Percentiles rank a stretch among this genome's conserved stretches.
These are phyloP conservation scores for Ornithoptera priamus DNA, from an alignment of 2,888 invertebrate species.

Conservation along the genomic window DNA sequence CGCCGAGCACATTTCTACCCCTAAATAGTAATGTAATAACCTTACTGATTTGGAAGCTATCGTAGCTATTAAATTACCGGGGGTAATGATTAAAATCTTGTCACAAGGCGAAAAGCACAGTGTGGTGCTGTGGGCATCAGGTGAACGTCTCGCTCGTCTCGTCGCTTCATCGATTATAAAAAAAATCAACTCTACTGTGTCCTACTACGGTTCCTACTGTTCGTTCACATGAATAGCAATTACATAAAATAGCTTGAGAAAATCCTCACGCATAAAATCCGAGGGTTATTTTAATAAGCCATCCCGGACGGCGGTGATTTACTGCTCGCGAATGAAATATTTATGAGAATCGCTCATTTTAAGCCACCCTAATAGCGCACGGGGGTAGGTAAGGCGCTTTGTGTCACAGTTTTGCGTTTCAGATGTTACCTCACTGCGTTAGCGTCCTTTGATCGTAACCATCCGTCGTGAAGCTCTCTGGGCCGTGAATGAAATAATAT, in stretches of 20 bases:
- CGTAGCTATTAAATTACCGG: too few relatives aligned
- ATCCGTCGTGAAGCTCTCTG: constrained; percentile 8
- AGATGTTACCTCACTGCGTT: constrained; percentile 6
- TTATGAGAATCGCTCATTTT: constrained; percentile 30
- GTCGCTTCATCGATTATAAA: too few relatives aligned
- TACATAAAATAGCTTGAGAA: constrained; percentile 23
- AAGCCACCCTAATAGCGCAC: constrained; percentile 28
- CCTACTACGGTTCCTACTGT: neutral
- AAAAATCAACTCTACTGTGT: too few relatives aligned
- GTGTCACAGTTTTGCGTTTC: constrained; percentile 21
- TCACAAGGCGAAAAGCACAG: too few relatives aligned
- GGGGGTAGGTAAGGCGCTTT: constrained; percentile 24
- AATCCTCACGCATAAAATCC: constrained; percentile 24
- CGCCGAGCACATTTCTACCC: too few relatives aligned
- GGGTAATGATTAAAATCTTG: too few relatives aligned
- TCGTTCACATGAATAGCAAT: constrained; percentile 19
- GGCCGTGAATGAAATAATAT: constrained; percentile 17
- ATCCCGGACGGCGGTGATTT: constrained; percentile 26
- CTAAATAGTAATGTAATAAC: too few relatives aligned
- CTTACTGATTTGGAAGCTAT: too few relatives aligned
- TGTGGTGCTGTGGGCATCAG: too few relatives aligned
- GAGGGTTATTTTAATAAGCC: constrained; percentile 28
- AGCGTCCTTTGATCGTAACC: constrained; percentile 24
- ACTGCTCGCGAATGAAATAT: constrained; percentile 29
- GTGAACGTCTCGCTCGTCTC: too few relatives aligned